Percentiles rank a stretch among this genome's conserved stretches.
phyloP scores from a whole-genome alignment of 1,140 invertebrate genomes.

The Archivesica marissinica region DNA sequence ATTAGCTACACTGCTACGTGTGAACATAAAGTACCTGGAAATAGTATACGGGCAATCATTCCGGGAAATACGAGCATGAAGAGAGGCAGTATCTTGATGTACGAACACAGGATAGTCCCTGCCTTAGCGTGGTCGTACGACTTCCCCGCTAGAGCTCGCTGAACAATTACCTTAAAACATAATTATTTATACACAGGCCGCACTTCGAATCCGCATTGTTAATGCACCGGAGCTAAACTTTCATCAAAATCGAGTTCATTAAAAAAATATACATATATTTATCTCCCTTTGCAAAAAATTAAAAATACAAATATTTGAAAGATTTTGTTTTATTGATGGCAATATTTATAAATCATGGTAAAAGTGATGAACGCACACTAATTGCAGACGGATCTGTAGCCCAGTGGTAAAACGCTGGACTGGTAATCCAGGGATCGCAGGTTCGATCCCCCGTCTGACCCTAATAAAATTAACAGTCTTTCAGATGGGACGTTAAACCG shows the following conservation, averaged over 20 bases:
- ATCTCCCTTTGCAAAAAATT: too few relatives aligned
- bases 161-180: constrained; percentile 85
- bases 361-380: too few relatives aligned
- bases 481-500: too few relatives aligned
- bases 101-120: constrained; percentile 85
- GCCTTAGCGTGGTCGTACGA: constrained; percentile 85
- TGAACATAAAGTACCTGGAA: constrained; percentile 78
- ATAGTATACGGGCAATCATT: constrained; percentile 86
- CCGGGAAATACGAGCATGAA: constrained; percentile 86
- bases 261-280: not conserved
- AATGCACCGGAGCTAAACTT: not conserved
- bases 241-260: not conserved
- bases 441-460: too few relatives aligned
- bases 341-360: too few relatives aligned
- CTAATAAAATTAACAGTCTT: too few relatives aligned
- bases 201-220: not conserved
- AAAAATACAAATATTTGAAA: not conserved
- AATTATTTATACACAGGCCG: not conserved
- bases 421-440: too few relatives aligned
- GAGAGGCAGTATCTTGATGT: constrained; percentile 85
- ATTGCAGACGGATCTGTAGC: too few relatives aligned
- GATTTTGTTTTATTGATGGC: too few relatives aligned
- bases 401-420: too few relatives aligned
- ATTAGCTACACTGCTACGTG: too few relatives aligned
- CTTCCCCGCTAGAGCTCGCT: constrained; percentile 86